These are phyloP conservation scores for Siderastrea radians DNA, from an alignment of 92 coral and sea anemone genomes.

Conservation along the genomic window DNA sequence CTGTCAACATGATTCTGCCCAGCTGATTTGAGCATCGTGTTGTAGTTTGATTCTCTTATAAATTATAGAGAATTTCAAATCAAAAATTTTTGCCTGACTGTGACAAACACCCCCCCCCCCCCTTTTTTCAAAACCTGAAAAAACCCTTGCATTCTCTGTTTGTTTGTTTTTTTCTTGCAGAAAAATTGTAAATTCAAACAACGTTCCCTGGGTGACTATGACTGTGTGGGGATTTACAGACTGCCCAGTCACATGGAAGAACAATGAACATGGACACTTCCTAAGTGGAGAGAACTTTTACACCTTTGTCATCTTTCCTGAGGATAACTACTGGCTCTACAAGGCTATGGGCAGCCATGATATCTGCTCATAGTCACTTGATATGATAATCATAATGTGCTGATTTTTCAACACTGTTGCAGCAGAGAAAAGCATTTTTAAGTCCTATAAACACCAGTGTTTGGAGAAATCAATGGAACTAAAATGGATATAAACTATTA, in stretches of 20 bases:
- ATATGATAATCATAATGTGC: background rate
- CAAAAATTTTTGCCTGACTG: too few relatives aligned
- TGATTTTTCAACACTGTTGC: background rate
- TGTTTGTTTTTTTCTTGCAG: background rate
- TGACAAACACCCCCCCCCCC: too few relatives aligned
- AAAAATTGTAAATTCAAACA: constrained; percentile 4
- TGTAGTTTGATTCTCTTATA: too few relatives aligned
- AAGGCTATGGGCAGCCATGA: constrained; percentile 85
- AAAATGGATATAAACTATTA: too few relatives aligned
- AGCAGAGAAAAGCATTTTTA: too few relatives aligned
- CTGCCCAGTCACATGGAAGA: constrained; percentile 88
- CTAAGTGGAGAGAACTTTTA: constrained; percentile 89
- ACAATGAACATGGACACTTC: constrained; percentile 88
- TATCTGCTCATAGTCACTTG: constrained; percentile 64
- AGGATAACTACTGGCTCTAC: constrained; percentile 84
- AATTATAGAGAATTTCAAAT: too few relatives aligned
- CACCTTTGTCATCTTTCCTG: constrained; percentile 90
- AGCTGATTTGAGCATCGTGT: too few relatives aligned
- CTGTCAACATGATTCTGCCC: too few relatives aligned
- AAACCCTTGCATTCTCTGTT: background rate
- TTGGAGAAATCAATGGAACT: too few relatives aligned
- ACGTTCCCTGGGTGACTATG: constrained; percentile 84
- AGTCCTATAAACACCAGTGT: too few relatives aligned
- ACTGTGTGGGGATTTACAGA: constrained; percentile 99
- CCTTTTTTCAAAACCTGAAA: too few relatives aligned